Evolutionary conservation across 1,140 invertebrate genomes (phyloP).

Genomic region (Medauroidea extradentata): DNA sequence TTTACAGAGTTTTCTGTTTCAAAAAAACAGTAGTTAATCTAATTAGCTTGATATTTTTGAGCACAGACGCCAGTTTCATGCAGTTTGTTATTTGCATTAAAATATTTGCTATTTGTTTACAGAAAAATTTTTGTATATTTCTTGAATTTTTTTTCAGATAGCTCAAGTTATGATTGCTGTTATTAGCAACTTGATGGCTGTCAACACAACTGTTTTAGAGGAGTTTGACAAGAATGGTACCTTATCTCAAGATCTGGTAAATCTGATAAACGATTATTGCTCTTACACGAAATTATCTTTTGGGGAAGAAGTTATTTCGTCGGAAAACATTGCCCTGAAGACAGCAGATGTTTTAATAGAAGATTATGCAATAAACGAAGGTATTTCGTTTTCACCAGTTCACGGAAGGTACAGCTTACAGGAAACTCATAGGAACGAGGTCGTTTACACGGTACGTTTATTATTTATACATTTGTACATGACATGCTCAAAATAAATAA

Average conservation of each 20-base stretch:
- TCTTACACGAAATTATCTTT: constrained; percentile 24
- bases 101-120: too few species aligned
- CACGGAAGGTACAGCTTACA: background rate
- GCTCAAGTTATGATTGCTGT: constrained; percentile 33
- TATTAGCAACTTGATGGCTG: constrained; percentile 37
- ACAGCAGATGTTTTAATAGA: background rate
- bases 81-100: too few species aligned
- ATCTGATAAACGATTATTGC: constrained; percentile 32
- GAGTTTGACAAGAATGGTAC: constrained; percentile 23
- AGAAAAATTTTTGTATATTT: background rate
- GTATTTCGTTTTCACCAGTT: background rate
- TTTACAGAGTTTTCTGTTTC: too few species aligned
- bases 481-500: too few species aligned
- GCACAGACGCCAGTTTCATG: too few species aligned
- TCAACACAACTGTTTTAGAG: constrained; percentile 31
- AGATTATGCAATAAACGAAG: background rate
- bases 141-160: constrained; percentile 24
- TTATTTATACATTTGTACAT: too few species aligned
- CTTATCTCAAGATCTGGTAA: constrained; percentile 20
- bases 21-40: too few species aligned
- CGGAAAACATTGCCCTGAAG: constrained; percentile 26
- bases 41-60: too few species aligned
- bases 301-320: constrained; percentile 24
- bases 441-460: background rate
- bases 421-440: background rate